Base-by-base conservation (phyloP, 2,888 invertebrate species). In the Scaptomyza tumidula region DNA sequence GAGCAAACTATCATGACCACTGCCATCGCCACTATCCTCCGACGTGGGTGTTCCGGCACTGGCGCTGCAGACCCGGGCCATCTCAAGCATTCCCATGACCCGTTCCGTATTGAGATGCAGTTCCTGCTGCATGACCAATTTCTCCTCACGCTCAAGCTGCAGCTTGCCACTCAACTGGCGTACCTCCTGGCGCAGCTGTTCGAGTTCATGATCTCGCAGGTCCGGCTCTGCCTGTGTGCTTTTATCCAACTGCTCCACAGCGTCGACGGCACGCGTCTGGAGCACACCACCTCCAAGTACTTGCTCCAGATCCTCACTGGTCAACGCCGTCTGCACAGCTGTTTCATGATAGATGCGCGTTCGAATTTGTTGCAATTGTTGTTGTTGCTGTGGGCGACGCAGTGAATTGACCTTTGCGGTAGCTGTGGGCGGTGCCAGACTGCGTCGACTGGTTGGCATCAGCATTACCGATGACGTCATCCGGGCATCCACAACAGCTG, bases 281-380 rank as follows among this genome's bases (percentile, higher is more conserved):
- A 86, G 69, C 11, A 78, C 44, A 3, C 94, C 91, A 1, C 96
- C 96, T 0, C 94, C 94, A 55, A 97, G 92, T 6, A 95, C 95
- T 16, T 95, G 94, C 73, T 96, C 95, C 27, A 97, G 93, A 86
- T 97, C 97, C 3, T 92, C 91, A 57, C 95, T 94, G 0, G 96
- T 94, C 54, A 97, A 91, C 27, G 95, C 95, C 0, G 97, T 97
- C 91, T 97, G 97, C 13, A 94, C 94, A 50, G 94, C 93, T 37
- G 94, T 95, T 91, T 97, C 97, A 78, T 97, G 96, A 90, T 96
- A 97, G 75, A 97, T 97, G 86, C 95, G 93, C 0, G 95, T 95
- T 89, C 52, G 52, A 11, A 27, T 52, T 94, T 94, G 35, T 58
- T 52, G 67, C 91, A 92, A 13, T 93, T 92, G 58, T 39, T 35